These are phyloP conservation scores for Orthosia gothica DNA, from an alignment of 2,888 invertebrate genomes.

Conservation along the genomic window DNA sequence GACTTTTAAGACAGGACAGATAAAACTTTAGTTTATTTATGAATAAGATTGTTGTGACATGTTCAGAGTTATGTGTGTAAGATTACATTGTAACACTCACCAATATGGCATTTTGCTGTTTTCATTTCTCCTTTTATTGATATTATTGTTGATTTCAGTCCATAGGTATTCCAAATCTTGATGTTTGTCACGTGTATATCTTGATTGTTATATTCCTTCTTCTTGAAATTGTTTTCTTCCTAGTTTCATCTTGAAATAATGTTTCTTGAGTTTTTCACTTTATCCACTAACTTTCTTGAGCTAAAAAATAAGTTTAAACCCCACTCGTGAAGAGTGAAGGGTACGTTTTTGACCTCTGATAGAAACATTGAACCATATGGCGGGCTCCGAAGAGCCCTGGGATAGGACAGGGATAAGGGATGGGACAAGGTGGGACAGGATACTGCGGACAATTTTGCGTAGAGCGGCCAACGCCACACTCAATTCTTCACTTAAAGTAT, in stretches of 20 bases:
- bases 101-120: neutral
- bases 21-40: too few relatives aligned
- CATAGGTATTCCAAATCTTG: neutral
- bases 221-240: neutral
- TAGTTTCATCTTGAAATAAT: neutral
- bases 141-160: neutral
- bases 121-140: neutral
- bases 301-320: constrained; percentile 63
- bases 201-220: neutral
- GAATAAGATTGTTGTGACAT: too few relatives aligned
- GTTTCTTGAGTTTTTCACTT: constrained; percentile 36
- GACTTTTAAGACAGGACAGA: too few relatives aligned
- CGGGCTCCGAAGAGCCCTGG: constrained; percentile 85
- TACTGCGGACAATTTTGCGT: constrained; percentile 84
- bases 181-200: neutral
- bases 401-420: constrained; percentile 77
- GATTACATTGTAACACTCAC: constrained; percentile 19
- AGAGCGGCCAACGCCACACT: constrained; percentile 77
- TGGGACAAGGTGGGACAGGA: constrained; percentile 77
- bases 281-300: constrained; percentile 6
- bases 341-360: constrained; percentile 60
- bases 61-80: neutral
- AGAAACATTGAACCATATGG: constrained; percentile 82
- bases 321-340: constrained; percentile 75
- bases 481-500: constrained; percentile 89